Conservation (phyloP, 2,888 invertebrate genomes). For the Acheta domesticus region DNA sequence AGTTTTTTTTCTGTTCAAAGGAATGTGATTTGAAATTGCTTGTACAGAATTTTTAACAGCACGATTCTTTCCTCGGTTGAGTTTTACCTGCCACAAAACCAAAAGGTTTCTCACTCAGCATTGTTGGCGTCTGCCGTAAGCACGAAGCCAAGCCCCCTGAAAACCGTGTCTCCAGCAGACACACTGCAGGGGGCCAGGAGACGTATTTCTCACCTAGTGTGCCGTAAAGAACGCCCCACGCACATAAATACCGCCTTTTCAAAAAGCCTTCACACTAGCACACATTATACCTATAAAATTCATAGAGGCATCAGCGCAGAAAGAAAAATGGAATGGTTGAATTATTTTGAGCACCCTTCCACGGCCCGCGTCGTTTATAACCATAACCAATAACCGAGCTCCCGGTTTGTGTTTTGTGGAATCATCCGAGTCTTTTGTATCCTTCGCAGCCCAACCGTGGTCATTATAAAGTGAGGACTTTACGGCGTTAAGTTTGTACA, state of each 20-base stretch:
- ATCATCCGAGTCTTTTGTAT: not conserved
- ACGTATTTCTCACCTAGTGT: constrained; percentile 8
- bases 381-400: constrained; percentile 10
- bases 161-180: not conserved
- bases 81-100: no score
- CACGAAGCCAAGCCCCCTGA: no score
- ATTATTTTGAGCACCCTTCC: constrained; percentile 8
- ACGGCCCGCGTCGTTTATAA: not conserved
- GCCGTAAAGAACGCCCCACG: not conserved
- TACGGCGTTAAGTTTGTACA: constrained; percentile 11
- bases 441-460: not conserved
- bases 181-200: not conserved
- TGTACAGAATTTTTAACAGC: no score
- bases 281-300: not conserved
- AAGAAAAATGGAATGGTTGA: not conserved
- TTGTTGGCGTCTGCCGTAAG: no score
- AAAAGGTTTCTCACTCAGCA: no score
- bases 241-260: not conserved
- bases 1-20: no score
- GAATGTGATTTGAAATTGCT: no score
- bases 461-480: constrained; percentile 18
- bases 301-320: not conserved
- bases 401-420: constrained; percentile 4
- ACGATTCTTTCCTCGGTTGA: no score
- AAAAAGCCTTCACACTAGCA: constrained; percentile 18